phyloP scores from a whole-genome alignment of 2,888 invertebrate species.

The Thelaira solivaga region DNA sequence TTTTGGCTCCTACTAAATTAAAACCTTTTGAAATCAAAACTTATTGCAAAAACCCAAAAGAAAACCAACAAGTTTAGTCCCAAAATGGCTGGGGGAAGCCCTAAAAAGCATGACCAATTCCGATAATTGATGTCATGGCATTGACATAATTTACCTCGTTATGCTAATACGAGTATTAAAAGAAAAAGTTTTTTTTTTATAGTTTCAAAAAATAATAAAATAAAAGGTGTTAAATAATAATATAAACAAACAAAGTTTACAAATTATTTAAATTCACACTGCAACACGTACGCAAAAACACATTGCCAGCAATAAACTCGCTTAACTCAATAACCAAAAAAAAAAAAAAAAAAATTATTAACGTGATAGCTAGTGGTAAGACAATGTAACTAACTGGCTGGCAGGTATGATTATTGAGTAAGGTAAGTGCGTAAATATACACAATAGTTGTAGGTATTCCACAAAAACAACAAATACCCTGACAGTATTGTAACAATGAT shows the following conservation, averaged over 20 bases:
- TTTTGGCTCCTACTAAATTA: not conserved
- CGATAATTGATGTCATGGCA: constrained; percentile 71
- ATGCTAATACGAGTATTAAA: constrained; percentile 50
- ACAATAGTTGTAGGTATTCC: constrained; percentile 35
- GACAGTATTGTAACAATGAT: not conserved
- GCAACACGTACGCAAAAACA: constrained; percentile 26
- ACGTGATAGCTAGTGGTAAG: constrained; percentile 31
- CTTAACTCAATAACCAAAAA: not conserved
- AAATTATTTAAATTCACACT: constrained; percentile 6
- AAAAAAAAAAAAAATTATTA: constrained; percentile 28
- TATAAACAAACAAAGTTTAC: constrained; percentile 37
- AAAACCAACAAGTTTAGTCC: constrained; percentile 13
- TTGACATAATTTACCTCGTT: constrained; percentile 70
- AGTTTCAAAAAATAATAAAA: not conserved
- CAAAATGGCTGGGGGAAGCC: constrained; percentile 51
- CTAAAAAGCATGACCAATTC: constrained; percentile 49
- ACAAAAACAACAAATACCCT: not conserved
- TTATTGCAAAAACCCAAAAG: not conserved
- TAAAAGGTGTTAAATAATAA: constrained; percentile 57
- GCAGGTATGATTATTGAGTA: constrained; percentile 42
- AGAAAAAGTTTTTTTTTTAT: not conserved
- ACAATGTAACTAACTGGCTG: constrained; percentile 3
- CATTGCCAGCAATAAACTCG: not conserved
- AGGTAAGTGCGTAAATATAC: constrained; percentile 51
- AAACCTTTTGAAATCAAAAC: not conserved